Conservation (phyloP, 2,888 invertebrate species). For the Bedellia somnulentella region DNA sequence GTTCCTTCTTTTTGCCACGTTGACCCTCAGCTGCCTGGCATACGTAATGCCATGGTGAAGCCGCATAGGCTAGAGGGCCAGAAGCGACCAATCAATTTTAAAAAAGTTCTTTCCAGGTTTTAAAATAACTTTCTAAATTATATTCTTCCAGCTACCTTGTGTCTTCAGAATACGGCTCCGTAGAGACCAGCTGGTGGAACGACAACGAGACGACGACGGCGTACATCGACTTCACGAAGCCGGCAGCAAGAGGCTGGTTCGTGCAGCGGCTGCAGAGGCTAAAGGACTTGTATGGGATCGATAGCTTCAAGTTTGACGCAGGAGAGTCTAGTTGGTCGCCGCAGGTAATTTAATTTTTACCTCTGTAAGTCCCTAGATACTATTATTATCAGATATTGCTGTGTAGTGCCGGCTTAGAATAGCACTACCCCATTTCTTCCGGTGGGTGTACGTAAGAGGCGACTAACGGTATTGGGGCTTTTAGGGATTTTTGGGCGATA, state of each 20-base stretch:
- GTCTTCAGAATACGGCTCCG: conserved; percentile 39
- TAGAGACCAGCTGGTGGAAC: conserved; percentile 58
- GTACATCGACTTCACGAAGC: conserved; percentile 72
- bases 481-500: no score
- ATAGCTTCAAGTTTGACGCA: conserved; percentile 81
- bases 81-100: no score
- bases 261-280: conserved; percentile 46
- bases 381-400: no score
- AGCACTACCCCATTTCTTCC: no score
- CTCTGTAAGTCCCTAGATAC: not conserved
- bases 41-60: no score
- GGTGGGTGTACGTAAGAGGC: no score
- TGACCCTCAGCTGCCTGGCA: no score
- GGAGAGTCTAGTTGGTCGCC: conserved; percentile 73
- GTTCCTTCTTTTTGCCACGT: no score
- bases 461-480: no score
- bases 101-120: no score
- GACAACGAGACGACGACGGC: conserved; percentile 52
- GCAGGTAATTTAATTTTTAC: conserved; percentile 41
- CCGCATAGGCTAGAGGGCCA: no score
- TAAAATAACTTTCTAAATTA: not conserved
- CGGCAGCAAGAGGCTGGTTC: conserved; percentile 66
- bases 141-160: conserved; percentile 41
- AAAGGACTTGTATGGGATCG: conserved; percentile 62
- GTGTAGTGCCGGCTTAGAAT: no score